These are phyloP conservation scores for Phaethornis superciliosus DNA, from an alignment of 2,113 vertebrate species.

Conservation along the genomic window DNA sequence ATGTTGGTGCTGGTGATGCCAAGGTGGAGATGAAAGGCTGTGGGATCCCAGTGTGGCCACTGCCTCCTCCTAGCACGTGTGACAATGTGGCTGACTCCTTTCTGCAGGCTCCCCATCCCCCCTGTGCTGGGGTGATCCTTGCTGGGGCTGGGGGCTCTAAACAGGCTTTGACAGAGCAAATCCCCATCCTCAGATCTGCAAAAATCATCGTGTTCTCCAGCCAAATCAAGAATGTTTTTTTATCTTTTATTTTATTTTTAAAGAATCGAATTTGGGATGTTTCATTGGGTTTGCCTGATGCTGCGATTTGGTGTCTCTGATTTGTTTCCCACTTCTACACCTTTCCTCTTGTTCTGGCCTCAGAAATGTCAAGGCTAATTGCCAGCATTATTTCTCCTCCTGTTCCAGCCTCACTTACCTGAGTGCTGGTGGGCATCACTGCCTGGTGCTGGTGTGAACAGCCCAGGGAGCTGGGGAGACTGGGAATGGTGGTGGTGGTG, in stretches of 20 bases:
- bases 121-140: neutral
- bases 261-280: neutral
- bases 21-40: neutral
- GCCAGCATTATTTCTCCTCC: neutral
- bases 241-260: too few relatives aligned
- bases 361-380: neutral
- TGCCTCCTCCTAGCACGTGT: neutral
- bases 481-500: too few relatives aligned
- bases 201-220: neutral
- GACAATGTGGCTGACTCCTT: neutral
- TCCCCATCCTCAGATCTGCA: neutral
- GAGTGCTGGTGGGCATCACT: rapidly evolving
- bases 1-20: neutral
- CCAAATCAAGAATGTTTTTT: neutral
- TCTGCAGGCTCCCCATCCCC: neutral
- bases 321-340: neutral
- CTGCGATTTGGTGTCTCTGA: neutral
- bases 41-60: neutral
- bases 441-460: neutral
- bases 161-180: neutral
- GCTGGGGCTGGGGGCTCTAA: rapidly evolving
- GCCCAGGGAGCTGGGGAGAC: neutral
- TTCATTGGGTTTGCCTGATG: neutral
- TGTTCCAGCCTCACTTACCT: neutral
- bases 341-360: neutral